Conservation (phyloP, 2,888 invertebrate species). For the Epirrhoe alternata region DNA sequence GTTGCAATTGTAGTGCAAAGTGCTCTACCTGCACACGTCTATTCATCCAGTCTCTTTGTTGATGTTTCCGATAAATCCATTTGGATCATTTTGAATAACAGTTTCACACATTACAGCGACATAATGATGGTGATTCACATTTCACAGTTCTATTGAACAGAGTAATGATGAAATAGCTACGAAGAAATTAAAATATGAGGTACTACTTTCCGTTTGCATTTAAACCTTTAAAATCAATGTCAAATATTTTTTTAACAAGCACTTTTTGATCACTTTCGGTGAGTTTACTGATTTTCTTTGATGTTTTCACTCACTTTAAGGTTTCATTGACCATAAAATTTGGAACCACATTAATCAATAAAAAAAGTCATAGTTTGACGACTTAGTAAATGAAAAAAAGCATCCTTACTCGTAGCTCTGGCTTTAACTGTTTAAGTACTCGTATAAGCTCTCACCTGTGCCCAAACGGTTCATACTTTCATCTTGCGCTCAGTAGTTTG, state of each 20-base stretch:
- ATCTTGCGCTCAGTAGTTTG: background rate
- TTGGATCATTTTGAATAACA: conserved; percentile 33
- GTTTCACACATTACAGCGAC: conserved; percentile 30
- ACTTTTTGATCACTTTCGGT: too few species aligned
- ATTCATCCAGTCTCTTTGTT: conserved; percentile 15
- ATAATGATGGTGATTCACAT: conserved; percentile 41
- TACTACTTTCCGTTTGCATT: too few species aligned
- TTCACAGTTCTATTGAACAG: background rate
- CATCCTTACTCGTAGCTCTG: background rate
- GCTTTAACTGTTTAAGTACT: background rate
- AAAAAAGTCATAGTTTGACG: too few species aligned
- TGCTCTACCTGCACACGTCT: conserved; percentile 10
- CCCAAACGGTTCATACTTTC: conserved; percentile 8
- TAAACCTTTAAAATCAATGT: too few species aligned
- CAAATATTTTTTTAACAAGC: too few species aligned
- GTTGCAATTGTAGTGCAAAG: conserved; percentile 8
- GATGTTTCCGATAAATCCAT: conserved; percentile 24
- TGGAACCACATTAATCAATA: too few species aligned
- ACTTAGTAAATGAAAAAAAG: background rate
- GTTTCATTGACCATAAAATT: too few species aligned
- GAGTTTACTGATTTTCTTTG: too few species aligned
- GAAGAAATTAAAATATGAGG: background rate
- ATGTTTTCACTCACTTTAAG: too few species aligned
- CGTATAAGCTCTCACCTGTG: background rate
- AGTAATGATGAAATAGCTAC: background rate